phyloP scores from a whole-genome alignment of 2,113 vertebrate genomes.

The Natator depressus region DNA sequence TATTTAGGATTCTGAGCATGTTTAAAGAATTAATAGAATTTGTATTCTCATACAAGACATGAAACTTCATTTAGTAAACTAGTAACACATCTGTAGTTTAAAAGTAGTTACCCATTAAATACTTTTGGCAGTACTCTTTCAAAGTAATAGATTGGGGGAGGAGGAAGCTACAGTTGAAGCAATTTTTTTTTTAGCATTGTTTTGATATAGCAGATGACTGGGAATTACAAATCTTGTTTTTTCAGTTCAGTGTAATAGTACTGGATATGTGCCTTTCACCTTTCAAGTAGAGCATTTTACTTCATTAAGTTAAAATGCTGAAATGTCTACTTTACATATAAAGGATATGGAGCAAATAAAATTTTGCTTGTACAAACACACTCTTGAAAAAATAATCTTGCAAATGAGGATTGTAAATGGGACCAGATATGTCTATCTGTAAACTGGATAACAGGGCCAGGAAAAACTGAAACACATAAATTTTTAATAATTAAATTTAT shows the following conservation, averaged over 20 bases:
- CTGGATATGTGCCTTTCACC: background rate
- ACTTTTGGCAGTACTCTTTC: background rate
- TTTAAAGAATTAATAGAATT: background rate
- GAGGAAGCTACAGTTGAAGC: background rate
- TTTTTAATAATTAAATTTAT: background rate
- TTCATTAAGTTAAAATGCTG: accelerated
- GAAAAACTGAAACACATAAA: background rate
- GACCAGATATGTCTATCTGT: background rate
- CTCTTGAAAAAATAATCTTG: background rate
- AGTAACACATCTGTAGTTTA: background rate
- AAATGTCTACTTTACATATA: background rate
- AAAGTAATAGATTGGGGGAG: background rate
- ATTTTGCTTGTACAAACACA: background rate
- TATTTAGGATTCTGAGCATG: background rate
- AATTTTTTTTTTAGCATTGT: background rate
- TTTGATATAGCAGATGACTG: background rate
- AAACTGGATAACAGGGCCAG: background rate
- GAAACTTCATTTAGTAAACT: background rate
- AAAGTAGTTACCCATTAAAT: background rate
- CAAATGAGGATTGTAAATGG: background rate
- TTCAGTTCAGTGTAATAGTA: background rate
- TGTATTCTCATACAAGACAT: background rate
- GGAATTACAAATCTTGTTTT: background rate
- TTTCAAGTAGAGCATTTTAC: background rate
- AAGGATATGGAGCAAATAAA: background rate